phyloP scores from a whole-genome alignment of 2,113 vertebrate genomes.

The Calcarius ornatus region DNA sequence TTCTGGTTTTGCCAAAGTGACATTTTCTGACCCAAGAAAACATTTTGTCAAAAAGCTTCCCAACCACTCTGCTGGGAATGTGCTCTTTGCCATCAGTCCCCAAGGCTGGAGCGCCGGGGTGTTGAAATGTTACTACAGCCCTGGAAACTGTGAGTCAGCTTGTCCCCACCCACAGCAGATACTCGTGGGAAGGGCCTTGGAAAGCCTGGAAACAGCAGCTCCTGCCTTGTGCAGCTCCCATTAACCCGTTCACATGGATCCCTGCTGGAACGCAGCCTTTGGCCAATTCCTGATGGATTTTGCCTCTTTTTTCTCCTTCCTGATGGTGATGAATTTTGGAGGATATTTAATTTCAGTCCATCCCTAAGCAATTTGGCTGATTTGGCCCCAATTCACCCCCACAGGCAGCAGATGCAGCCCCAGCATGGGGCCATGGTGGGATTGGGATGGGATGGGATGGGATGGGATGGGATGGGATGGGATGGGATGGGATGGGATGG shows the following conservation, averaged over 20 bases:
- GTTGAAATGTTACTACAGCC: slow-evolving; percentile 56
- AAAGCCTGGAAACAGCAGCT: slow-evolving; percentile 39
- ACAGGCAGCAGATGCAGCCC: not conserved
- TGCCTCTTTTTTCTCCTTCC: not conserved
- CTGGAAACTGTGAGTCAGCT: slow-evolving; percentile 66
- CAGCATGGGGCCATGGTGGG: rapidly evolving
- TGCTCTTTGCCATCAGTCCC: slow-evolving; percentile 57
- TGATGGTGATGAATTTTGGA: too few relatives aligned
- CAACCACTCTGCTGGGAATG: slow-evolving; percentile 41
- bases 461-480: too few relatives aligned
- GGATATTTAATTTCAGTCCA: not conserved
- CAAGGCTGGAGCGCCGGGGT: slow-evolving; percentile 42
- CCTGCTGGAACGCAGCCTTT: not conserved
- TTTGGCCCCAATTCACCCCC: rapidly evolving
- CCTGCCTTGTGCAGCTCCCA: not conserved
- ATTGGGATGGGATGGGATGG: not conserved
- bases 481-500: too few relatives aligned
- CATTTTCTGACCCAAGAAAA: slow-evolving; percentile 28
- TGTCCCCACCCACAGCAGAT: slow-evolving; percentile 62
- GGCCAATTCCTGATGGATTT: rapidly evolving
- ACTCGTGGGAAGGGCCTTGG: slow-evolving; percentile 56
- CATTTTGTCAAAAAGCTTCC: not conserved
- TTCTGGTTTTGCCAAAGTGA: not conserved
- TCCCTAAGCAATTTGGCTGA: not conserved
- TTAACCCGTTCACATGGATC: slow-evolving; percentile 39